Evolutionary conservation across 1,140 invertebrate species (phyloP).

Genomic region (Trichoplusia ni): DNA sequence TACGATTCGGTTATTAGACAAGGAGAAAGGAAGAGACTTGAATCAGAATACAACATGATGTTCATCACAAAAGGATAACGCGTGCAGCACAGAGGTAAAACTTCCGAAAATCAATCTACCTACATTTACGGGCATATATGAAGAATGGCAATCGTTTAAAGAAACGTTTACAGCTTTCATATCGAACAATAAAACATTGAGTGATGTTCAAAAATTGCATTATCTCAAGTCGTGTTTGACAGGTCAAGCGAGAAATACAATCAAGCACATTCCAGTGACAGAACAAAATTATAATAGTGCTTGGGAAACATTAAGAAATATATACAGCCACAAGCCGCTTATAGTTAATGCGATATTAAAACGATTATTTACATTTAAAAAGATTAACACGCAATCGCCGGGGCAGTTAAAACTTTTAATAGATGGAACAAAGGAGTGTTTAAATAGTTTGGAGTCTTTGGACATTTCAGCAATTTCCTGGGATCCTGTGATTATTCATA

Average conservation of each 20-base stretch:
- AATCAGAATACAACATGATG: neutral
- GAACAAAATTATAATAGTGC: conserved; percentile 32
- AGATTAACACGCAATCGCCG: neutral
- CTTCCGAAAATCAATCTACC: conserved; percentile 35
- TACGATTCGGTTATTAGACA: neutral
- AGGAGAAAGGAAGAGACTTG: neutral
- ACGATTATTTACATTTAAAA: no score
- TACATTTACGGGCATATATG: conserved; percentile 34
- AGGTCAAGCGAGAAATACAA: conserved; percentile 26
- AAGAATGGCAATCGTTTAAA: conserved; percentile 41
- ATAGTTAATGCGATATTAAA: conserved; percentile 2
- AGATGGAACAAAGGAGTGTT: conserved; percentile 34
- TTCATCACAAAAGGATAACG: neutral
- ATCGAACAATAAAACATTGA: conserved; percentile 26
- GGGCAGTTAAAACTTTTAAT: conserved; percentile 17
- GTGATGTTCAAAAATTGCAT: conserved; percentile 36
- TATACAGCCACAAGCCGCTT: conserved; percentile 31
- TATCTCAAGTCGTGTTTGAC: conserved; percentile 24
- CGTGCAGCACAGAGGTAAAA: conserved; percentile 16
- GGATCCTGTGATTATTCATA: conserved; percentile 20
- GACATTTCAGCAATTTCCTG: conserved; percentile 1
- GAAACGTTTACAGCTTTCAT: conserved; percentile 34
- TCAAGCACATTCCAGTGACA: conserved; percentile 33
- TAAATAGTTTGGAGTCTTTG: conserved; percentile 28
- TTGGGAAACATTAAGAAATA: conserved; percentile 28